These are phyloP conservation scores for Myiothlypis coronata DNA, from an alignment of 2,797 vertebrate genomes.

Conservation along the genomic window DNA sequence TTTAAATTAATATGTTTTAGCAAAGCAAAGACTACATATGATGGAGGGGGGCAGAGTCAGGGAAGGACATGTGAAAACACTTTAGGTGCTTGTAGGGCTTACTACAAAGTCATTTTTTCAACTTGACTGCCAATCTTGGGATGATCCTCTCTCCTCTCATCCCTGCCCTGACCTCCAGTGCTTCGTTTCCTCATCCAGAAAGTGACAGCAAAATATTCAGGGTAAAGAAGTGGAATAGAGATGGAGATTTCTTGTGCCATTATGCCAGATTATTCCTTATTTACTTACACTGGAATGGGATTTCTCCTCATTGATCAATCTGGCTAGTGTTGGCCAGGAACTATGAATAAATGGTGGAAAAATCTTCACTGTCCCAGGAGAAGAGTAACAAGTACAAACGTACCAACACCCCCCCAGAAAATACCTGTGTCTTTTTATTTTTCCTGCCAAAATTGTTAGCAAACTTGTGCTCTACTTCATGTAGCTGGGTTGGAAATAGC, in stretches of 20 bases:
- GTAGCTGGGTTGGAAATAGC: neutral
- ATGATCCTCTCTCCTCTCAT: neutral
- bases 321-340: neutral
- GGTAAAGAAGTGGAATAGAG: neutral
- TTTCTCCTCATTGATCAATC: neutral
- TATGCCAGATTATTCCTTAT: neutral
- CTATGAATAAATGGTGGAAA: neutral
- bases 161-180: neutral
- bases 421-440: neutral
- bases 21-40: neutral
- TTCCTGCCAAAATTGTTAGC: neutral
- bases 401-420: neutral
- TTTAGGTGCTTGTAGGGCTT: neutral
- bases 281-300: neutral
- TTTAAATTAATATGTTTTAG: neutral
- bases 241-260: neutral
- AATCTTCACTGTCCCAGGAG: neutral
- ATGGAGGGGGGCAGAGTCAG: neutral
- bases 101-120: neutral
- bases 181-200: neutral
- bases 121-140: neutral
- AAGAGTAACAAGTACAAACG: neutral
- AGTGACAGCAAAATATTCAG: neutral
- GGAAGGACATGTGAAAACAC: neutral
- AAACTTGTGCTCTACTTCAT: neutral